Evolutionary conservation across 2,113 vertebrate genomes (phyloP), one percentile per base, ranked within the genome.

Genomic region (Pollachius pollachius): DNA sequence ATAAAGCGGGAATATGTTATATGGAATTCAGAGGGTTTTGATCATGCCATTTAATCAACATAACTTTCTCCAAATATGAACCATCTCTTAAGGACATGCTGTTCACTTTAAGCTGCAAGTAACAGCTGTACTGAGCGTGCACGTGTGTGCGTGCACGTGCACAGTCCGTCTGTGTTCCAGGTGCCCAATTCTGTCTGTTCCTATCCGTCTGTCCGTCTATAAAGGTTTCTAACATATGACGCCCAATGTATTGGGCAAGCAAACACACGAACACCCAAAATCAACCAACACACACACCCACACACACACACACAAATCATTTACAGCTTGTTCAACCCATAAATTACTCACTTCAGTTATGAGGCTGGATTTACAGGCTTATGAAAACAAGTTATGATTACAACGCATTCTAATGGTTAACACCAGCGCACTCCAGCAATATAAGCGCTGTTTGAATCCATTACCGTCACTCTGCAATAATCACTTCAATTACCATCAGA

Each of bases 201-300:
- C 69, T 61, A 21, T 72, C 62, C 67, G 76, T 79, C 71, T 73
- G 72, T 75, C 80, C 69, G 79, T 75, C 75, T 72, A 73, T 74
- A 68, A 81, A 73, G 12, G 62, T 70, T 72, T 81, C 79, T 62
- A 78, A 81, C 67, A 48, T 27, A 41, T 61, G 57, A 54, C 61
- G 77, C 52, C 21, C 71, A 79, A 75, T 54, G 19, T 15, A 15
- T 16, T 79, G 71, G 73, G 60, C 52, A 64, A 80, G 34, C 79
- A 71, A 69, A 70, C 64, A 71, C 62, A 64, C 62, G 18, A 27
- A 37, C 17, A 64, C 62, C 48, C 64, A 59, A 69, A 16, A 27
- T 37, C 62, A 41, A 41, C 62, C 41, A 30, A 64, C 62, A 64
- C 62, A 41, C 62, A 64, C 62, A 64, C 27, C 17, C 62, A 34